Percentiles rank a stretch among this genome's conserved stretches.
Conservation (phyloP, 2,113 vertebrate genomes). For the Pterocles burchelli region DNA sequence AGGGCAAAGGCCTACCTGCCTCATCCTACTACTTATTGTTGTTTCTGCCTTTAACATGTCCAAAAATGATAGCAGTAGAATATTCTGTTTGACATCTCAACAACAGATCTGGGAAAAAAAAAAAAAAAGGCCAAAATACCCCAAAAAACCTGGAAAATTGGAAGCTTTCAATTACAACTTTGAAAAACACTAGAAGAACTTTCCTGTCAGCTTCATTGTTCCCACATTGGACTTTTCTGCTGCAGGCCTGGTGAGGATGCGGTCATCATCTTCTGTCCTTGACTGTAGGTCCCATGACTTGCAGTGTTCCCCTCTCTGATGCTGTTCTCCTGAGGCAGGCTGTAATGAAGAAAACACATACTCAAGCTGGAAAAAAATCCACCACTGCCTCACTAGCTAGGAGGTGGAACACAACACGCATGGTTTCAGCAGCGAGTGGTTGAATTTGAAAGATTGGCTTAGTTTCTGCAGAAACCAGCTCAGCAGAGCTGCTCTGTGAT, state of each 20-base stretch:
- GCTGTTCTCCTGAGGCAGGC: not conserved
- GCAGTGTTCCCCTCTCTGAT: not conserved
- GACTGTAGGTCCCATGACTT: not conserved
- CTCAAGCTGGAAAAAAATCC: not conserved
- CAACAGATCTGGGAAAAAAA: not conserved
- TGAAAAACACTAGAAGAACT: not conserved
- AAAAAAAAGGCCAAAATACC: no score
- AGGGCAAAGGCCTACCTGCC: not conserved
- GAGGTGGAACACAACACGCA: not conserved
- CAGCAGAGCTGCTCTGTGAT: not conserved
- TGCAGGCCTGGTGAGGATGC: not conserved
- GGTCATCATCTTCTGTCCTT: constrained; percentile 2
- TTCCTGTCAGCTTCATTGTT: constrained; percentile 28
- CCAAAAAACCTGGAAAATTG: not conserved
- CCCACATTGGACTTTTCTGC: not conserved
- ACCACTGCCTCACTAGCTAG: not conserved
- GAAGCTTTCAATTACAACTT: not conserved
- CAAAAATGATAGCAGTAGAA: not conserved
- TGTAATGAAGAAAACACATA: not conserved
- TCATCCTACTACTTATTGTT: not conserved
- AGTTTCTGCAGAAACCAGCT: not conserved
- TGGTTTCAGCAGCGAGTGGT: not conserved
- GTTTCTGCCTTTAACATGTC: not conserved
- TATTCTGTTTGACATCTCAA: not conserved
- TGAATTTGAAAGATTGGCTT: not conserved